Evolutionary conservation across 2,113 vertebrate genomes (phyloP), one percentile per base, ranked within the genome.

Genomic region (Lophura nycthemera): DNA sequence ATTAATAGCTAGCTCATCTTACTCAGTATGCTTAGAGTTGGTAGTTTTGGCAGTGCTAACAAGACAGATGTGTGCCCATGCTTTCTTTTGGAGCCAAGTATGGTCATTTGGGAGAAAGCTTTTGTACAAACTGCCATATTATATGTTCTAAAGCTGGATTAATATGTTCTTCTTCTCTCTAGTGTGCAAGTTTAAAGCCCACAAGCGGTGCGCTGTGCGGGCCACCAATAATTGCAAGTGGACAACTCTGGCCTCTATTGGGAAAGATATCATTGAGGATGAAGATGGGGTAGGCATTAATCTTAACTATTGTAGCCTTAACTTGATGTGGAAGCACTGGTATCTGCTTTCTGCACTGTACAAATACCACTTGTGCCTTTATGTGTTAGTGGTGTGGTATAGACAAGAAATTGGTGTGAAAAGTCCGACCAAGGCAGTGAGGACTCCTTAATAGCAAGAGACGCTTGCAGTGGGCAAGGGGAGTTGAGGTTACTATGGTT

Each of bases 171-270:
- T 64, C 93, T 88, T 91, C 66, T 93, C 50, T 90, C 11, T 90
- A 99, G 99, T 99, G 86, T 99, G 99, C 96, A 99, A 99, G 92
- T 99, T 99, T 81, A 99, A 99, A 96, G 99, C 99, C 79, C 99
- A 99, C 92, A 99, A 99, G 70, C 98, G 99, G 15, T 99, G 99
- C 92, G 99, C 99, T 6, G 98, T 99, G 70, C 96, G 99, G 61
- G 99, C 99, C 71, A 99, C 98, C 71, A 99, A 99, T 94, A 99
- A 99, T 96, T 99, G 99, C 96, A 99, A 99, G 91, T 99, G 99
- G 99, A 99, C 99, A 15, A 99, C 99, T 1, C 97, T 99, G 96
- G 99, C 99, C 21, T 99, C 99, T 13, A 99, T 99, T 0, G 99
- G 99, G 82, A 99, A 98, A 96, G 99, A 99, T 97, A 99, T 99